Base-by-base conservation (phyloP, 2,797 vertebrate genomes). In the Artibeus lituratus region DNA sequence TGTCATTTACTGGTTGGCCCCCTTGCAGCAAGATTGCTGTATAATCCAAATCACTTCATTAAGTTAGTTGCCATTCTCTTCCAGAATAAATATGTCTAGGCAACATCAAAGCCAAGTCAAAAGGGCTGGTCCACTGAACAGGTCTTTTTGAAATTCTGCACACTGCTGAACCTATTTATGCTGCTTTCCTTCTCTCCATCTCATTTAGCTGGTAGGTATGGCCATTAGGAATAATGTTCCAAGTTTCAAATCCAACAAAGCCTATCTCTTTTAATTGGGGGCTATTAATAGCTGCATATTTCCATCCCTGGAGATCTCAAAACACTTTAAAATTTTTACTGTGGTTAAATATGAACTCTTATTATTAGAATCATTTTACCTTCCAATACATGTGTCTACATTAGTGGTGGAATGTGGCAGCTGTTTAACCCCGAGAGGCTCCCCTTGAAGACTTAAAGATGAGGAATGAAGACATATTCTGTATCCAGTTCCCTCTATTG, bases 401-500 rank as follows among this genome's bases (percentile, higher is more conserved):
- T 86, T 42, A 65, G 44, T 72, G 59, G 29, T 11, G 42, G 47
- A 94, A 72, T 91, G 53, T 72, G 44, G 42, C 51, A 91, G 69
- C 70, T 93, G 67, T 39, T 92, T 76, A 89, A 78, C 3, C 32
- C 59, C 7, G 16, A 67, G 49, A 90, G 44, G 35, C 32, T 82
- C 67, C 49, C 39, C 26, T 59, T 42, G 55, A 81, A 67, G 73
- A 53, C 47, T 88, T 91, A 65, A 90, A 87, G 47, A 94, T 39
- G 89, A 21, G 26, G n/a, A 87, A 85, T 78, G 69, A 90, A 83
- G 49, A 47, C 49, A 35, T 91, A 67, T 91, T 78, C n/a, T 93
- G 37, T 82, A 62, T 78, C 37, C 32, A 67, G 24, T 78, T 96
- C 62, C 47, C 16, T 91, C 4, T 57, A 39, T 37, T 57, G 51